phyloP scores from a whole-genome alignment of 1,140 invertebrate genomes.

The Thereuonema tuberculata region DNA sequence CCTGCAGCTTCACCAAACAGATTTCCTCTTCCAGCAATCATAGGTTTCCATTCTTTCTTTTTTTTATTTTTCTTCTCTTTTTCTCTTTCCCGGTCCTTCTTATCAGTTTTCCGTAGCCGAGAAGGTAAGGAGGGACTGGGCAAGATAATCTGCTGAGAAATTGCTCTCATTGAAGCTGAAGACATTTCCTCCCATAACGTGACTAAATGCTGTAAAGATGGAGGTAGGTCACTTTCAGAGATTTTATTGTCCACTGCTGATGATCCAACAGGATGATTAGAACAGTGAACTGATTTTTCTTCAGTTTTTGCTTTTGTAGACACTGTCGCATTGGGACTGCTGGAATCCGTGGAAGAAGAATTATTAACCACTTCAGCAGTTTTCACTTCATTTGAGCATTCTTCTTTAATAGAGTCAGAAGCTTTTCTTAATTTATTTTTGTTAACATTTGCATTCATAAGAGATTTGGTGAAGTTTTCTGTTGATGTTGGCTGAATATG shows the following conservation, averaged over 20 bases:
- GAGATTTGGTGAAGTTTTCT: constrained; percentile 47
- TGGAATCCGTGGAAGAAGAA: not conserved
- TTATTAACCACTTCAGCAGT: not conserved
- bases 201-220: constrained; percentile 57
- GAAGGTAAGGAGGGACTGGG: constrained; percentile 19
- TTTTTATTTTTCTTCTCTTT: constrained; percentile 27
- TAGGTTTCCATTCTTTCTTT: constrained; percentile 35
- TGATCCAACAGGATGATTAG: not conserved
- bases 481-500: constrained; percentile 57
- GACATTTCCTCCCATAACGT: constrained; percentile 77
- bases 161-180: constrained; percentile 47
- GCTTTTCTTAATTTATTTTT: constrained; percentile 40
- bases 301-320: constrained; percentile 13
- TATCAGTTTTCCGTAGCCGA: constrained; percentile 9
- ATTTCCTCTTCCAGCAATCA: constrained; percentile 23
- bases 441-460: constrained; percentile 54
- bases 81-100: constrained; percentile 12
- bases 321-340: not conserved
- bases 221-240: constrained; percentile 53
- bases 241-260: constrained; percentile 18
- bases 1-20: constrained; percentile 28
- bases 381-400: constrained; percentile 21
- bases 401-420: constrained; percentile 42
- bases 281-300: not conserved
- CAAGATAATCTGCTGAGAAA: constrained; percentile 41